Conservation (phyloP, 1,140 invertebrate genomes). For the Solen grandis region DNA sequence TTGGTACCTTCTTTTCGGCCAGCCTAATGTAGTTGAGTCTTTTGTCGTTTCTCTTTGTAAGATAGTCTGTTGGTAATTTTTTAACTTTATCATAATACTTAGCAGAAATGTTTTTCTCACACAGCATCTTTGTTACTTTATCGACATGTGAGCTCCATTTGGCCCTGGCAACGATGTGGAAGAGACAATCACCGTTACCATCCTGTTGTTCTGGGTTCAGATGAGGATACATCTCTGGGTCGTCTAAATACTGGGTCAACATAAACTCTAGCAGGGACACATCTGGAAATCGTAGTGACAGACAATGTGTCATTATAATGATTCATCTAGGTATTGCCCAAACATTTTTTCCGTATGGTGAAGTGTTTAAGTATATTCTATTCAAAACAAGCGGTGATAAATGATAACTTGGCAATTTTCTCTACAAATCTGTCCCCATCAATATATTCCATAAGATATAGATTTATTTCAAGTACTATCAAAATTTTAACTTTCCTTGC, state of each 20-base stretch:
- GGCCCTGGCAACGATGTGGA: slow-evolving; percentile 65
- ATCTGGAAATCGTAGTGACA: slow-evolving; percentile 36
- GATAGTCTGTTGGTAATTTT: slow-evolving; percentile 65
- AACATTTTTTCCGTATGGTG: too few species aligned
- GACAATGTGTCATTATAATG: background rate
- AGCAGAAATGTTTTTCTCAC: slow-evolving; percentile 61
- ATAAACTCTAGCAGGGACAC: slow-evolving; percentile 68
- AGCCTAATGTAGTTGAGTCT: slow-evolving; percentile 65
- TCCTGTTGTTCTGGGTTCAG: slow-evolving; percentile 60
- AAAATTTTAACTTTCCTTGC: too few species aligned
- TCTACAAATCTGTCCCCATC: background rate
- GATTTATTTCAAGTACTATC: background rate
- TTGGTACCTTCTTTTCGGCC: slow-evolving; percentile 30
- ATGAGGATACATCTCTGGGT: slow-evolving; percentile 57
- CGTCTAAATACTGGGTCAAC: slow-evolving; percentile 58
- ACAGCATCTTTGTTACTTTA: slow-evolving; percentile 66
- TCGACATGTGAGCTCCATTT: slow-evolving; percentile 65
- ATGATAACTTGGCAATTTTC: background rate
- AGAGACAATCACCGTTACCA: slow-evolving; percentile 64
- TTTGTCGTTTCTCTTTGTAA: slow-evolving; percentile 68
- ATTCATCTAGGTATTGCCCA: background rate
- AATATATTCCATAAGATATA: background rate
- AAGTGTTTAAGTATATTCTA: background rate
- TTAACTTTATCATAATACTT: slow-evolving; percentile 64
- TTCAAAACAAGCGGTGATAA: background rate